Percentiles rank a stretch among this genome's conserved stretches.
These are phyloP conservation scores for Nomada fucata DNA, from an alignment of 2,888 invertebrate genomes.

Conservation along the genomic window DNA sequence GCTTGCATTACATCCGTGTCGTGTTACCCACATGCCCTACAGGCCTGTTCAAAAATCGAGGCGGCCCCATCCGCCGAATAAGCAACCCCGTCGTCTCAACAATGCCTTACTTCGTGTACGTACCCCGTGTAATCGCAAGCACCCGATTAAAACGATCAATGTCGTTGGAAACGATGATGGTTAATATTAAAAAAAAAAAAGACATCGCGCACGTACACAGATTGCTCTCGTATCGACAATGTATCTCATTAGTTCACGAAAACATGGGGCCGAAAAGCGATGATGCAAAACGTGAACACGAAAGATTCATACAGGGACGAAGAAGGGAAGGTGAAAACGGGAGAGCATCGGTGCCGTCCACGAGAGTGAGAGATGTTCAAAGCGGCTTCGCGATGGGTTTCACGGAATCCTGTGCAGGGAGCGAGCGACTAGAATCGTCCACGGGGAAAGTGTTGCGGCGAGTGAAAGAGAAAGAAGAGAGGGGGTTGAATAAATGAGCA, in stretches of 20 bases:
- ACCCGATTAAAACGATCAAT: background rate
- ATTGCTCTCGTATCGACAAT: no score
- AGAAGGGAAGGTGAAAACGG: background rate
- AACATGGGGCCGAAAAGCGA: no score
- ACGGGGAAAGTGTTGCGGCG: slow-evolving; percentile 35
- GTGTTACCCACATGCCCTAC: slow-evolving; percentile 78
- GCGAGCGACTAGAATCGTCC: slow-evolving; percentile 21
- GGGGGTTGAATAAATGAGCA: slow-evolving; percentile 39
- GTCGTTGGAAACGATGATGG: no score
- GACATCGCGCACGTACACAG: no score
- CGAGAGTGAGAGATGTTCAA: background rate
- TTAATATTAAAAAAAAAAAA: no score
- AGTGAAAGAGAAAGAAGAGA: slow-evolving; percentile 39
- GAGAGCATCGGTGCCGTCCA: background rate
- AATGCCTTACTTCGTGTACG: slow-evolving; percentile 46
- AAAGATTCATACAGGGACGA: no score
- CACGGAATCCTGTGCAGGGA: slow-evolving; percentile 23
- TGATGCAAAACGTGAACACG: no score
- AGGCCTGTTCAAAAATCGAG: slow-evolving; percentile 72
- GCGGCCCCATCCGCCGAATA: slow-evolving; percentile 51
- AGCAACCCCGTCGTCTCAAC: slow-evolving; percentile 33
- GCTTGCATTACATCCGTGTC: slow-evolving; percentile 84
- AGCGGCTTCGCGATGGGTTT: slow-evolving; percentile 2
- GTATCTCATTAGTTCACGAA: no score
- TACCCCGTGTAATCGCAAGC: slow-evolving; percentile 10